Evolutionary conservation across 2,113 vertebrate genomes (phyloP).

Genomic region (Kryptolebias marmoratus): DNA sequence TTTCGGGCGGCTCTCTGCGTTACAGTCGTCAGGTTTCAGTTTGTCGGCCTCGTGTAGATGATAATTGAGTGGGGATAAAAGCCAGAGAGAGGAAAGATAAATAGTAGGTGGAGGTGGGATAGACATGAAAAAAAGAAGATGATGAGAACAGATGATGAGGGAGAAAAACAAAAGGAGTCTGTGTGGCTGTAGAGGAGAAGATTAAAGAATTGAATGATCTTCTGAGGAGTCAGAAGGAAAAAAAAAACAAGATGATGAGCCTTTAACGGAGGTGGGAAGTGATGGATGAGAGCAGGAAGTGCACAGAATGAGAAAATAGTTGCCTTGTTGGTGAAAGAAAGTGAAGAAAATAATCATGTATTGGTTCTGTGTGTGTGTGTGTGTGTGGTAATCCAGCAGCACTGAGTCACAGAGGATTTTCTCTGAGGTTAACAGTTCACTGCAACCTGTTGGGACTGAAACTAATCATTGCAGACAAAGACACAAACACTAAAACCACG

Average conservation of each 20-base stretch:
- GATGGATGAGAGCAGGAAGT: conserved; percentile 59
- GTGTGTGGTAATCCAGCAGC: not conserved
- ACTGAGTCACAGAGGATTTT: not conserved
- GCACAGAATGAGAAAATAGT: conserved; percentile 57
- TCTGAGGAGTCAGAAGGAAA: conserved; percentile 10
- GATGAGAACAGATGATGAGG: not conserved
- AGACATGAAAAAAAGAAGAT: not conserved
- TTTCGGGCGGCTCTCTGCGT: not conserved
- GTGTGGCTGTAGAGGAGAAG: not conserved
- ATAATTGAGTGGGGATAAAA: not conserved
- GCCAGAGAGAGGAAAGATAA: not conserved
- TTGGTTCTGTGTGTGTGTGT: not conserved
- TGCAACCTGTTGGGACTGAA: not conserved
- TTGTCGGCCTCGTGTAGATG: not conserved
- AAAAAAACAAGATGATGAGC: conserved; percentile 35
- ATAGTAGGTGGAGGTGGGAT: not conserved
- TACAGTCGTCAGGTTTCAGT: not conserved
- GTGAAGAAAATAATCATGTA: conserved; percentile 4
- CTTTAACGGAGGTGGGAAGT: conserved; percentile 33
- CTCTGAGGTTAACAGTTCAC: not conserved
- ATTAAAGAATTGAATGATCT: conserved; percentile 30
- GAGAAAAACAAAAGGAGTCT: not conserved
- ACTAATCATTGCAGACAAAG: too few relatives aligned
- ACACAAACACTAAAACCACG: too few relatives aligned
- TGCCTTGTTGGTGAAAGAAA: conserved; percentile 31